Conservation (phyloP, 2,888 invertebrate genomes). For the Drosophila birchii region DNA sequence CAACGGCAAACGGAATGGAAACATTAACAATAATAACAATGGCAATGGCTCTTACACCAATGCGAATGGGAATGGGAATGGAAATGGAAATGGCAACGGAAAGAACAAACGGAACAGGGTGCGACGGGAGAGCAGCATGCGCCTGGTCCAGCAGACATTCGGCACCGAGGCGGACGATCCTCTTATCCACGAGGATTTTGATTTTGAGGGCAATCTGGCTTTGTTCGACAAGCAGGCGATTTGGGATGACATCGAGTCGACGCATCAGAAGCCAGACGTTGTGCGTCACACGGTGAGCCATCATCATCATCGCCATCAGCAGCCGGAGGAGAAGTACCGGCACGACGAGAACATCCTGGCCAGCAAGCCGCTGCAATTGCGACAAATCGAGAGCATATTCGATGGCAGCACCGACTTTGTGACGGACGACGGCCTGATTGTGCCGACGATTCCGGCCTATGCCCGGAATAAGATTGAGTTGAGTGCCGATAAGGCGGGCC, state of each 20-base stretch:
- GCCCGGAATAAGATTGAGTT: constrained; percentile 89
- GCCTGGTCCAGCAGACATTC: constrained; percentile 81
- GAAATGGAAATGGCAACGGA: constrained; percentile 53
- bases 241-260: constrained; percentile 89
- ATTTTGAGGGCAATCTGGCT: constrained; percentile 97
- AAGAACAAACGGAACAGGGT: constrained; percentile 75
- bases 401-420: constrained; percentile 82
- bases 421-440: constrained; percentile 91
- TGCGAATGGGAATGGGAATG: constrained; percentile 53
- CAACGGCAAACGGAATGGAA: constrained; percentile 36
- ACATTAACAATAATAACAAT: constrained; percentile 48
- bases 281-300: constrained; percentile 83
- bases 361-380: constrained; percentile 87
- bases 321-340: constrained; percentile 86
- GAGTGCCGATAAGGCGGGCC: constrained; percentile 88
- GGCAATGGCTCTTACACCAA: constrained; percentile 51
- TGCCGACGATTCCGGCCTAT: constrained; percentile 90
- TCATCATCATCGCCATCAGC: constrained; percentile 75
- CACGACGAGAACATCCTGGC: constrained; percentile 94
- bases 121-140: constrained; percentile 79
- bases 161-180: constrained; percentile 84
- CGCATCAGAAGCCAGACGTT: constrained; percentile 80
- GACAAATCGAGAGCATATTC: constrained; percentile 88
- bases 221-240: constrained; percentile 94
- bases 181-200: constrained; percentile 89